Conservation (phyloP, 2,888 invertebrate genomes). For the Rhagium mordax region DNA sequence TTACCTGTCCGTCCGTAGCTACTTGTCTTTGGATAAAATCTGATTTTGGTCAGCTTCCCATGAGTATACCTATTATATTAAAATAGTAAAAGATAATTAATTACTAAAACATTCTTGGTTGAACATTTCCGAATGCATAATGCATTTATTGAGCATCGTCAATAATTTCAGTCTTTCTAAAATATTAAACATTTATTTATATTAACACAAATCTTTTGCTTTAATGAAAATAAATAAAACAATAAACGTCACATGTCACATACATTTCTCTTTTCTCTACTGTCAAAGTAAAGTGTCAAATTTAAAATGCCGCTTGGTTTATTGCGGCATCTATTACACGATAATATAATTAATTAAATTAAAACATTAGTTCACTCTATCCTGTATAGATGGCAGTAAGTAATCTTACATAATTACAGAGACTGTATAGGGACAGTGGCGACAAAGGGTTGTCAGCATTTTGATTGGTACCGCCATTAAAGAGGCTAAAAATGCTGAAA, state of each 20-base stretch:
- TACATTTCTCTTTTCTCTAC: background rate
- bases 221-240: background rate
- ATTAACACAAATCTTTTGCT: background rate
- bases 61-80: slow-evolving; percentile 16
- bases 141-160: background rate
- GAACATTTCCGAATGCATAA: background rate
- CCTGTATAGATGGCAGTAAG: background rate
- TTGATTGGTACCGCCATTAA: too few relatives aligned
- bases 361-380: background rate
- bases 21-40: background rate
- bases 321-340: background rate
- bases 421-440: too few relatives aligned
- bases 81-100: background rate
- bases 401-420: too few relatives aligned
- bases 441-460: too few relatives aligned
- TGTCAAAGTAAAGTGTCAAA: too few relatives aligned
- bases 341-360: background rate
- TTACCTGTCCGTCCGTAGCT: slow-evolving; percentile 35
- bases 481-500: too few relatives aligned
- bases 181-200: background rate
- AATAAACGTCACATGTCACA: slow-evolving; percentile 11
- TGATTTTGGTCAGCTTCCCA: slow-evolving; percentile 21
- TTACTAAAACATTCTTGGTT: background rate
- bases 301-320: background rate
- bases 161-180: background rate